Base-by-base conservation (phyloP, 2,888 invertebrate species). In the Drosophila monieri region DNA sequence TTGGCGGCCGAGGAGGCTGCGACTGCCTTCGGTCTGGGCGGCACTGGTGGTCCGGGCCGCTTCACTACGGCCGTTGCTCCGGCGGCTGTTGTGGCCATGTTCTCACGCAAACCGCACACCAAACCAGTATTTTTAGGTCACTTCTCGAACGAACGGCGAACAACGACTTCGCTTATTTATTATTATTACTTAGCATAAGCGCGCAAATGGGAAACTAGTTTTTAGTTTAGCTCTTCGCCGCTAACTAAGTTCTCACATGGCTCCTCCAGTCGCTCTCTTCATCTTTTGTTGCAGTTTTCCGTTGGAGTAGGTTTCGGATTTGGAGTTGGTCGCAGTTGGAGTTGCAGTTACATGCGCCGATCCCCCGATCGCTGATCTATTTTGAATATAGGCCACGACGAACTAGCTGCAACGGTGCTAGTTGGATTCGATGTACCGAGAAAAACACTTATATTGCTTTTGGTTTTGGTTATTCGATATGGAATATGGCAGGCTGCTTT, bases 41-140 rank as follows among this genome's bases (percentile, higher is more conserved):
- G 96, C 77, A 96, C 96, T 84, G 96, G 96, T 78, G 96, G 96
- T 72, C 93, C 94, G 76, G 93, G 92, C 90, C 93, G 94, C 79
- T 92, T 93, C 89, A 88, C 78, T 70, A 93, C 92, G 88, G 93
- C 92, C 92, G 93, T 93, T 64, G 86, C 75, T 74, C 74, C 48
- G 49, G 66, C 44, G 56, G 73, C 51, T 58, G 58, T 44, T 75
- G 76, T 68, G 71, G 75, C 73, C 69, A 69, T 69, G 80, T 87
- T 81, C 87, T 87, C 81, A 81, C 88, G 84, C 77, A 54, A 53
- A 44, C 62, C 55, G 52, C 49, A 47, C 65, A 74, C 67, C 79
- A 87, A 90, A 90, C 90, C 84, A 85, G 90, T 89, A 89, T 90
- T 90, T 90, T 85, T 90, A 90, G 90, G 89, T 90, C 89, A 90